Conservation (phyloP, 2,888 invertebrate species). For the Schrankia costaestrigalis region DNA sequence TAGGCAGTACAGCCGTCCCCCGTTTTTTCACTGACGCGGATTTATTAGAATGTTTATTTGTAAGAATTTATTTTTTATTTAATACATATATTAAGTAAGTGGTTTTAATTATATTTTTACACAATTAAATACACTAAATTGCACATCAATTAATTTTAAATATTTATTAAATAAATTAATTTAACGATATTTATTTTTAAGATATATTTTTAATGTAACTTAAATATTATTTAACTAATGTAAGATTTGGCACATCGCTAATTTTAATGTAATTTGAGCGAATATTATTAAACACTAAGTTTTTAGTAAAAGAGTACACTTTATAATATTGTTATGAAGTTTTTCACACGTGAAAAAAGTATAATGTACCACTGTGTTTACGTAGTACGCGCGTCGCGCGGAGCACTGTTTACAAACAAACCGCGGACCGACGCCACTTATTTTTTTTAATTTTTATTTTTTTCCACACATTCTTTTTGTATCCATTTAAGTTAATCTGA, state of each 20-base stretch:
- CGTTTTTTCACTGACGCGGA: constrained; percentile 58
- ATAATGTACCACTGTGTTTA: constrained; percentile 48
- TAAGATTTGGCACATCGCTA: constrained; percentile 45
- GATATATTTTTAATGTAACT: constrained; percentile 17
- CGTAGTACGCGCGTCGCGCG: constrained; percentile 54
- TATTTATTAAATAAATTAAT: constrained; percentile 10
- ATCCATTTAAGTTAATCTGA: no score
- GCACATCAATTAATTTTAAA: constrained; percentile 21
- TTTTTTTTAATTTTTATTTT: constrained; percentile 38
- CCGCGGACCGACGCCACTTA: constrained; percentile 43
- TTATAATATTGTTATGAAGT: constrained; percentile 30
- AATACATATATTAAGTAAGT: constrained; percentile 1
- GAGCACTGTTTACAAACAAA: constrained; percentile 76
- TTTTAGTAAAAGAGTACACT: constrained; percentile 24
- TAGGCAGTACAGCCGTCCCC: constrained; percentile 45
- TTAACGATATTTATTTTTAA: constrained; percentile 17
- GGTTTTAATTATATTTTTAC: constrained; percentile 3
- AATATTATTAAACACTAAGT: constrained; percentile 23
- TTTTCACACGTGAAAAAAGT: constrained; percentile 36
- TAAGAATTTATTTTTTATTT: constrained; percentile 27
- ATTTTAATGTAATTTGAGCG: constrained; percentile 39
- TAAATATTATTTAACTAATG: constrained; percentile 15
- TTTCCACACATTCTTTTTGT: constrained; percentile 28
- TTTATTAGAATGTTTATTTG: constrained; percentile 54
- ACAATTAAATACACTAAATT: constrained; percentile 6